Base-by-base conservation (phyloP, 2,113 vertebrate species). In the Erythrolamprus reginae region DNA sequence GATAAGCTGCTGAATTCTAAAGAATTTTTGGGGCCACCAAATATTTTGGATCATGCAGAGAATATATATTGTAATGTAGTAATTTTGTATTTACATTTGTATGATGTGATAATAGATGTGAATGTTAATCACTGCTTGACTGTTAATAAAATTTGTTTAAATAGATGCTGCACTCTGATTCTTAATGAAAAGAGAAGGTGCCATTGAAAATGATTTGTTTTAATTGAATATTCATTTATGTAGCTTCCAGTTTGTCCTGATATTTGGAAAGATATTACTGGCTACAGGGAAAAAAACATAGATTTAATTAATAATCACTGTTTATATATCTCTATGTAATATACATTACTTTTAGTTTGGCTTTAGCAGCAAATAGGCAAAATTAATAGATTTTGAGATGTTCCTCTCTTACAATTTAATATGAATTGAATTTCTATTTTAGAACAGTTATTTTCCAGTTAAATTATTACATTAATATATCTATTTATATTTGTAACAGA, bases 1-100 rank as follows among this genome's bases (percentile, higher is more conserved):
- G 96, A 98, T 98, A 98, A 99, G 98, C 98, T 99, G 98, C 98
- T 99, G 98, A 98, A 98, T 98, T 98, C 97, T 97, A 98, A 98
- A 97, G 96, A 98, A 97, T 97, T 98, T 97, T 98, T 97, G 98
- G 98, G 98, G 98, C 98, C 98, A 99, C 98, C 98, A 99, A 98
- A 98, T 99, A 98, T 99, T 99, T 99, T 99, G 98, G 97, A 99
- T 98, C 98, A 99, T 99, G 98, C 98, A 99, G 98, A 99, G 98
- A 98, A 98, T 99, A 98, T 99, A 99, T 99, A 99, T 98, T 99
- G 98, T 99, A 99, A 97, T 99, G 98, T 99, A 98, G 98, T 99
- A 99, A 98, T 98, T 99, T 99, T 99, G 98, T 99, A 99, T 98
- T 97, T 97, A 99, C 98, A 98, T 99, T 99, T 99, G 98, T 99